phyloP scores from a whole-genome alignment of 2,888 invertebrate species.

The Schrankia costaestrigalis region DNA sequence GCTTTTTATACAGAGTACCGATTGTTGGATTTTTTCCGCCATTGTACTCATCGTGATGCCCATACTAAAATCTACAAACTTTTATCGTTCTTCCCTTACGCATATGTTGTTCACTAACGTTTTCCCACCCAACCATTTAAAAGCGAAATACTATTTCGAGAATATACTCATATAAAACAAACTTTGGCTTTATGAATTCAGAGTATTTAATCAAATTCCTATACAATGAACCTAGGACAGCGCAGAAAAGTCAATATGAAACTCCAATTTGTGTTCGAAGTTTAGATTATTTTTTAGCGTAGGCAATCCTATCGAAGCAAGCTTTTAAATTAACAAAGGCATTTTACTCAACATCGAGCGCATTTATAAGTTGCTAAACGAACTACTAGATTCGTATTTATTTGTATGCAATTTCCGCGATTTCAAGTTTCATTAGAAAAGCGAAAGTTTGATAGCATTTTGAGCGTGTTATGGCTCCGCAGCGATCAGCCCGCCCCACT shows the following conservation, averaged over 20 bases:
- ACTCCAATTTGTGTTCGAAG: conserved; percentile 36
- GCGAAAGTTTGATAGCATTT: conserved; percentile 56
- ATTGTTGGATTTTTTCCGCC: conserved; percentile 45
- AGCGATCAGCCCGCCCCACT: conserved; percentile 31
- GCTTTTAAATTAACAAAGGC: conserved; percentile 69
- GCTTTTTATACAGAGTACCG: conserved; percentile 37
- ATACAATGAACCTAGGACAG: conserved; percentile 27
- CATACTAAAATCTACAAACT: conserved; percentile 33
- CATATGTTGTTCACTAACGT: conserved; percentile 10
- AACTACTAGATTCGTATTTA: conserved; percentile 59
- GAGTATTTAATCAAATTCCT: conserved; percentile 28
- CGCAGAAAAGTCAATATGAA: conserved; percentile 33
- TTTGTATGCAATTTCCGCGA: conserved; percentile 65
- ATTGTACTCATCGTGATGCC: conserved; percentile 38
- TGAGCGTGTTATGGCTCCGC: conserved; percentile 32
- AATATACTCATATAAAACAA: conserved; percentile 7
- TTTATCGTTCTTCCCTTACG: conserved; percentile 16
- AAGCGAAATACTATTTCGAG: conserved; percentile 5
- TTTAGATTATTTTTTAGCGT: conserved; percentile 43
- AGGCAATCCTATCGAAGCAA: conserved; percentile 43
- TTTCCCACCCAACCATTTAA: conserved; percentile 3
- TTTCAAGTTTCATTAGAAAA: conserved; percentile 63
- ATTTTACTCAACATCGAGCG: conserved; percentile 47
- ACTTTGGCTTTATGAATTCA: conserved; percentile 10
- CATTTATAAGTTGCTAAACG: conserved; percentile 65